Conservation (phyloP, 2,113 vertebrate species). For the Rhabdornis inornatus region DNA sequence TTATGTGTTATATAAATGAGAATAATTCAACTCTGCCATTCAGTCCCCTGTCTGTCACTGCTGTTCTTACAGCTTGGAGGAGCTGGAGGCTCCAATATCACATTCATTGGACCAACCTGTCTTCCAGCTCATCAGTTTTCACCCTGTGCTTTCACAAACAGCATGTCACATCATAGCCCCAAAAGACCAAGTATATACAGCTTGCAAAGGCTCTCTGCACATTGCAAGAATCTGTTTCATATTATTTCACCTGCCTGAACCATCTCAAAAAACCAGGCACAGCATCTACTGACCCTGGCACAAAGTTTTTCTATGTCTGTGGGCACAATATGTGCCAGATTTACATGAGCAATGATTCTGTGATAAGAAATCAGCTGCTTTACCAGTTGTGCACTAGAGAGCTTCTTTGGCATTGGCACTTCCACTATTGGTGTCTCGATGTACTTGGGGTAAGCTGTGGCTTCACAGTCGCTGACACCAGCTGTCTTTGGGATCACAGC, state of each 20-base stretch:
- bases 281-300: background rate
- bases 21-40: background rate
- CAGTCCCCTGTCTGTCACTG: background rate
- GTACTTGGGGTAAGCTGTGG: constrained; percentile 85
- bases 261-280: background rate
- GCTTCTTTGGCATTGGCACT: constrained; percentile 89
- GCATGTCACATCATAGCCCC: background rate
- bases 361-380: constrained; percentile 27
- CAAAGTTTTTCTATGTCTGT: background rate
- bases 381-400: constrained; percentile 77
- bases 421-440: constrained; percentile 83
- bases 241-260: background rate
- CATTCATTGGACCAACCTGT: background rate
- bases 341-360: background rate
- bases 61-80: background rate
- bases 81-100: background rate
- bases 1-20: background rate
- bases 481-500: constrained; percentile 82
- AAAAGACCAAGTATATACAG: background rate
- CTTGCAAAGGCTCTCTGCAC: background rate
- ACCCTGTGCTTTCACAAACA: background rate
- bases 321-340: background rate
- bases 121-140: background rate
- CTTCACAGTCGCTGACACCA: constrained; percentile 83
- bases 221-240: background rate